Evolutionary conservation across 2,113 vertebrate genomes (phyloP).

Genomic region (Nipponia nippon): DNA sequence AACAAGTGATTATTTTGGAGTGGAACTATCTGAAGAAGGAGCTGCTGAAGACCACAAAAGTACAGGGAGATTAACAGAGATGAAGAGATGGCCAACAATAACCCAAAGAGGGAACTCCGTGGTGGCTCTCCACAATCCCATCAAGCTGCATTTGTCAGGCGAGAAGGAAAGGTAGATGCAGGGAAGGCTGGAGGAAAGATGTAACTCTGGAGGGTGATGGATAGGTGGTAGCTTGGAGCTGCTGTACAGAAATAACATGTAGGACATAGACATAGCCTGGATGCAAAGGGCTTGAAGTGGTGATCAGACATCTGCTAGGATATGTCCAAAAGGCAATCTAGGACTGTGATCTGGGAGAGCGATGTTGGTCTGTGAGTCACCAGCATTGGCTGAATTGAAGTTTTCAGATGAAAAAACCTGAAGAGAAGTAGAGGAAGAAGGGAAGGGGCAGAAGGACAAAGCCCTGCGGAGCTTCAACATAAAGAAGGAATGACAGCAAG

Average conservation of each 20-base stretch:
- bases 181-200: background rate
- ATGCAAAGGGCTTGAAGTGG: background rate
- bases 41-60: background rate
- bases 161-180: background rate
- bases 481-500: background rate
- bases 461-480: background rate
- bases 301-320: background rate
- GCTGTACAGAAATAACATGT: background rate
- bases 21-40: background rate
- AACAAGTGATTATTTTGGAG: background rate
- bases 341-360: background rate
- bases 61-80: background rate
- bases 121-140: background rate
- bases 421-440: background rate
- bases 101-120: background rate
- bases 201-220: background rate
- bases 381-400: background rate
- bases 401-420: background rate
- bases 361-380: accelerated
- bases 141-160: background rate
- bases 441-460: background rate
- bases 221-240: background rate
- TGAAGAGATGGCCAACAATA: background rate
- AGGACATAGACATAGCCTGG: background rate
- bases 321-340: background rate